Evolutionary conservation across 2,888 invertebrate genomes (phyloP).

Genomic region (Rapana venosa): DNA sequence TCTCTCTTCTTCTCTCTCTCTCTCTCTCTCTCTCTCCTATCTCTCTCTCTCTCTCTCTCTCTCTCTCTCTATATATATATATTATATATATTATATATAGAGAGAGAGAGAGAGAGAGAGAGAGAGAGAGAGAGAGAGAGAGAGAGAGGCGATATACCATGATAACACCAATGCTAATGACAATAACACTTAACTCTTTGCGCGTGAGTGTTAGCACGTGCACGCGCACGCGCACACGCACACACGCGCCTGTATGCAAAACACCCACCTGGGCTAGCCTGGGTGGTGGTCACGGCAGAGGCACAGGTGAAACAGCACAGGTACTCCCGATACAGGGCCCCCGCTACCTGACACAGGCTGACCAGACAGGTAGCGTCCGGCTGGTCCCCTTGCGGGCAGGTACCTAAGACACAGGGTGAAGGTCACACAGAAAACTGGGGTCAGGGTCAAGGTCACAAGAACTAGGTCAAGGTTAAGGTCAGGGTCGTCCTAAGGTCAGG

Average conservation of each 20-base stretch:
- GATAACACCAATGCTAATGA: too few species aligned
- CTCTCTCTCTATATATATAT: too few species aligned
- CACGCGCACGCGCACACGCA: not conserved
- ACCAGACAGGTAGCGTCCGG: not conserved
- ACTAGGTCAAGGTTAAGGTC: not conserved
- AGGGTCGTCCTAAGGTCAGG: too few species aligned
- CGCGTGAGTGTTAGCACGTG: not conserved
- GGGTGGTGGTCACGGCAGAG: not conserved
- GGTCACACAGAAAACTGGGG: too few species aligned
- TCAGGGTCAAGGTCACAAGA: not conserved
- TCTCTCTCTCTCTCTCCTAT: too few species aligned
- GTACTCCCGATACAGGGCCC: not conserved
- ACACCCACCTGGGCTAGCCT: not conserved
- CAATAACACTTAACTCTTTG: too few species aligned
- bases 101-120: too few species aligned
- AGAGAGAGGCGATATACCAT: too few species aligned
- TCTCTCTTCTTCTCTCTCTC: too few species aligned
- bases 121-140: too few species aligned
- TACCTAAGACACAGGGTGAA: not conserved
- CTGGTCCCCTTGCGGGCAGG: not conserved
- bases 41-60: too few species aligned
- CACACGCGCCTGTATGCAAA: not conserved
- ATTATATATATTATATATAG: too few species aligned
- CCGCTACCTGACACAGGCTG: not conserved
- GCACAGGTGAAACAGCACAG: not conserved